These are phyloP conservation scores for Proales similis DNA, from an alignment of 1,140 invertebrate species.

Conservation along the genomic window DNA sequence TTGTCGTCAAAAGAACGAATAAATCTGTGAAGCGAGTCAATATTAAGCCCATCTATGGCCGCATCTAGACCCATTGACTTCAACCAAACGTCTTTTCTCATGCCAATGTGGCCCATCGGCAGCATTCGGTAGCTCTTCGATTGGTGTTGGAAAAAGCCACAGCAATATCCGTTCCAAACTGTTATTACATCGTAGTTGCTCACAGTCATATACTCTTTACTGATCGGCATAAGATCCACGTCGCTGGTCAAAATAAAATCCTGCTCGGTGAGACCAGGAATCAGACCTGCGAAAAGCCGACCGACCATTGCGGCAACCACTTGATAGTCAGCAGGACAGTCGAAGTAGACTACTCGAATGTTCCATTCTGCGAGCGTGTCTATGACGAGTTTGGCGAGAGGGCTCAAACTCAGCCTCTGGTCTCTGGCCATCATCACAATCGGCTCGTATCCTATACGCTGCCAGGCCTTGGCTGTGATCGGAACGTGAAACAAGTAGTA, in stretches of 20 bases:
- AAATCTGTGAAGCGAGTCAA: no score
- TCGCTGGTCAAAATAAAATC: slow-evolving; percentile 26
- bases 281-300: slow-evolving; percentile 15
- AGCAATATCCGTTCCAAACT: slow-evolving; percentile 38
- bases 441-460: neutral
- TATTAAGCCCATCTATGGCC: no score
- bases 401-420: neutral
- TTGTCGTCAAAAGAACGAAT: no score
- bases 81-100: slow-evolving; percentile 23
- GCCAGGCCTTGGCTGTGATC: slow-evolving; percentile 5
- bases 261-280: slow-evolving; percentile 7
- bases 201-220: neutral
- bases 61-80: neutral
- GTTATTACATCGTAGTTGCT: neutral
- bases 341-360: neutral
- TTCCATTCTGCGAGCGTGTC: neutral
- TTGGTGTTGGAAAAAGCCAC: slow-evolving; percentile 37
- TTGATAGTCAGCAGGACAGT: neutral
- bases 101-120: slow-evolving; percentile 28
- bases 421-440: slow-evolving; percentile 18
- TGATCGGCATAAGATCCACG: slow-evolving; percentile 22
- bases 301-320: neutral
- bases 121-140: slow-evolving; percentile 6
- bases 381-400: neutral
- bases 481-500: slow-evolving; percentile 23